Conservation (phyloP, 2,797 vertebrate species). For the Enoplosus armatus region DNA sequence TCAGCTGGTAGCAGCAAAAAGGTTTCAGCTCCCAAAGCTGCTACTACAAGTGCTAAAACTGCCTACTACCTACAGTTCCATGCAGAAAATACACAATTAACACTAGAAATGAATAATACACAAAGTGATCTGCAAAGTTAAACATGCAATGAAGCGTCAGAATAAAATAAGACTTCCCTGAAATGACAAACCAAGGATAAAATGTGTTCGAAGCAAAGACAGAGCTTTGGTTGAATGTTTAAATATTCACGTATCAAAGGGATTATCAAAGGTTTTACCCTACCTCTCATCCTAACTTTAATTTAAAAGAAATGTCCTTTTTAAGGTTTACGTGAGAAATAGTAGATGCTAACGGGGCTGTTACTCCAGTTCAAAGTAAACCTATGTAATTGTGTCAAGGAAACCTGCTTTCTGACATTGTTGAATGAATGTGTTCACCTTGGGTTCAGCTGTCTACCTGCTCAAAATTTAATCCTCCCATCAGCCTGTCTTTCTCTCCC, state of each 20-base stretch:
- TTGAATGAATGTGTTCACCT: constrained; percentile 18
- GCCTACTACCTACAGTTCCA: constrained; percentile 18
- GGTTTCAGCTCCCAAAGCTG: constrained; percentile 61
- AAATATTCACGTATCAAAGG: constrained; percentile 19
- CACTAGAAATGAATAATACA: constrained; percentile 23
- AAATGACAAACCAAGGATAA: neutral
- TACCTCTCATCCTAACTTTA: constrained; percentile 1
- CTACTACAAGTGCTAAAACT: constrained; percentile 33
- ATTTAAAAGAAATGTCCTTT: constrained; percentile 1
- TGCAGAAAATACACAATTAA: constrained; percentile 16
- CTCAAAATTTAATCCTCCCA: constrained; percentile 35
- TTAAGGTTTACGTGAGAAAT: neutral
- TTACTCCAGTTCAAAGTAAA: neutral
- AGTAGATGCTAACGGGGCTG: neutral
- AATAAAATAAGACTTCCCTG: neutral
- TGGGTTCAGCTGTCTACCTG: constrained; percentile 29
- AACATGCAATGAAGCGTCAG: constrained; percentile 20
- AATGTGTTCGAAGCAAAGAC: neutral
- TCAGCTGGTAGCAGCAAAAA: constrained; percentile 70
- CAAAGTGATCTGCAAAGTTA: constrained; percentile 5
- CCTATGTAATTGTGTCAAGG: neutral
- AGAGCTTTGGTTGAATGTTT: neutral
- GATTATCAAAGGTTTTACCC: constrained; percentile 1
- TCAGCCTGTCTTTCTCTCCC: constrained; percentile 10
- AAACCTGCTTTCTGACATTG: neutral